Base-by-base conservation (phyloP, 1,140 invertebrate genomes). In the Drosophila leontia region DNA sequence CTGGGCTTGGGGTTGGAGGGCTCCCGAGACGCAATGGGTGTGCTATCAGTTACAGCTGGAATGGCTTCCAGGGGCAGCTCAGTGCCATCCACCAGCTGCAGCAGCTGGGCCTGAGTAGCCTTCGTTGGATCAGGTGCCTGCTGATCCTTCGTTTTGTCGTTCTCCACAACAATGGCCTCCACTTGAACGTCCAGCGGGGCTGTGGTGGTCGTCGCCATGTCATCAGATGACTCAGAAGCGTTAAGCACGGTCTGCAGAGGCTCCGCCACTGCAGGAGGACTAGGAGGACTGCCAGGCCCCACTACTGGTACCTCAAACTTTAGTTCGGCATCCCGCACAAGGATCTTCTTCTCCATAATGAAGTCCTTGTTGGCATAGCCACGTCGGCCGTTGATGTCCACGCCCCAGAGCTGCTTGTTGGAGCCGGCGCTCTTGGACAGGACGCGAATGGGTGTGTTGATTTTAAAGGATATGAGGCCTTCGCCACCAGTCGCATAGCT, bases 351-450 rank as follows among this genome's bases (percentile, higher is more conserved):
- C 34, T 92, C 91, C 70, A 76, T 58, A 12, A 92, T 91, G 9
- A 96, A 95, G 13, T 92, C 91, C 56, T 94, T 93, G 45, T 95
- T 95, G 26, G 95, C 94, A 93, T 96, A 97, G 47, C 96, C 96
- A 75, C 94, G 92, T 82, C 94, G 94, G 32, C 95, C 96, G 88
- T 95, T 94, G 35, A 96, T 94, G 93, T 95, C 94, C 26, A 95
- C 95, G 78, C 95, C 96, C 96, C 96, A 97, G 61, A 97, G 92
- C 72, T 95, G 94, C 8, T 79, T 85, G 75, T 95, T 94, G 4
- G 79, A 93, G 26, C 96, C 96, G 85, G 95, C 95, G 71, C 94
- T 94, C 93, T 97, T 97, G 91, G 96, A 97, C 67, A 93, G 95
- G 68, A 97, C 94, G 59, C 91, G 94, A 2, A 96, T 95, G 4